Evolutionary conservation across 1,140 invertebrate genomes (phyloP).

Genomic region (Protaetia brevitarsis): DNA sequence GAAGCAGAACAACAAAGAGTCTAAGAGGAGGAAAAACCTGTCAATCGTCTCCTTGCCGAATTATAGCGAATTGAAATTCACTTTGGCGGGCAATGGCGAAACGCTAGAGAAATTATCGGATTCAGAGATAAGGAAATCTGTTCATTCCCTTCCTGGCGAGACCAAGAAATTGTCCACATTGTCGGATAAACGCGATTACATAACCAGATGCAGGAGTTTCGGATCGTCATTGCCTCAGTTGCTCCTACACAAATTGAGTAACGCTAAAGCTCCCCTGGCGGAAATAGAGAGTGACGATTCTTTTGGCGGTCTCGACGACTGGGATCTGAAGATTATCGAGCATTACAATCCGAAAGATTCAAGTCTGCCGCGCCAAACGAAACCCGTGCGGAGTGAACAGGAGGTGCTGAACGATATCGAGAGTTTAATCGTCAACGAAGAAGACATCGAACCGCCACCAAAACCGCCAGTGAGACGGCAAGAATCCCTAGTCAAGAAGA

Average conservation of each 20-base stretch:
- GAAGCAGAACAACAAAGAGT: slow-evolving; percentile 24
- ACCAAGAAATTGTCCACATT: slow-evolving; percentile 36
- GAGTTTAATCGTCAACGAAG: slow-evolving; percentile 39
- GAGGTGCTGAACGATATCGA: slow-evolving; percentile 43
- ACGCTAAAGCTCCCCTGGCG: slow-evolving; percentile 34
- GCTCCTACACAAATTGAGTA: slow-evolving; percentile 43
- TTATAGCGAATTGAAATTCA: slow-evolving; percentile 51
- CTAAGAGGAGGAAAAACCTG: slow-evolving; percentile 40
- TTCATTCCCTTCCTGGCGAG: slow-evolving; percentile 39
- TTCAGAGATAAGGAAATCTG: slow-evolving; percentile 28
- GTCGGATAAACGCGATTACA: slow-evolving; percentile 34
- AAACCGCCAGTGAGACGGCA: slow-evolving; percentile 37
- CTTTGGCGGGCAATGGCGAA: slow-evolving; percentile 36
- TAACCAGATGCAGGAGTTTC: slow-evolving; percentile 47
- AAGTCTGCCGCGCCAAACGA: slow-evolving; percentile 43
- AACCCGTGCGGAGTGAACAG: slow-evolving; percentile 28
- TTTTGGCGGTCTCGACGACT: slow-evolving; percentile 50
- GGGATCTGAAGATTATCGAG: slow-evolving; percentile 48
- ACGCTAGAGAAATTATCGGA: background rate
- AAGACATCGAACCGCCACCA: slow-evolving; percentile 30
- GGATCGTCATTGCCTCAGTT: slow-evolving; percentile 48
- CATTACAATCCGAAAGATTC: slow-evolving; percentile 48
- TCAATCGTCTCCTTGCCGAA: slow-evolving; percentile 54
- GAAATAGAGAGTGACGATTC: slow-evolving; percentile 49
- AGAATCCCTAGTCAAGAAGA: slow-evolving; percentile 44